phyloP scores from a whole-genome alignment of 2,888 invertebrate genomes.

The Drosophila tanythrix region DNA sequence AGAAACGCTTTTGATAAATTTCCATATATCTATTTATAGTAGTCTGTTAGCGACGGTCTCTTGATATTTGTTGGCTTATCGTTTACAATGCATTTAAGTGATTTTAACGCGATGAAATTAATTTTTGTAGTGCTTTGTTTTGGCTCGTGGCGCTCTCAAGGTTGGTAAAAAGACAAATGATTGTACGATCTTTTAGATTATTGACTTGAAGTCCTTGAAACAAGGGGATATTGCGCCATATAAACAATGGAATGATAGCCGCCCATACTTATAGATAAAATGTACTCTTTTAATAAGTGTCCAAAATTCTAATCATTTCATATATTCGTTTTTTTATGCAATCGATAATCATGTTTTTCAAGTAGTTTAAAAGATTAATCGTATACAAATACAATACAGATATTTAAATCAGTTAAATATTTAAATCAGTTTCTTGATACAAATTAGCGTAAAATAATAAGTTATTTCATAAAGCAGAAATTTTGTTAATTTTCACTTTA shows the following conservation, averaged over 20 bases:
- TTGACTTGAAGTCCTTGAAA: constrained; percentile 24
- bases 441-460: background rate
- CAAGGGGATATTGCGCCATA: constrained; percentile 13
- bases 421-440: background rate
- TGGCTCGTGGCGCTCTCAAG: constrained; percentile 43
- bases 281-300: background rate
- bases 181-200: constrained; percentile 14
- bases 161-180: constrained; percentile 56
- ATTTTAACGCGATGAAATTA: constrained; percentile 38
- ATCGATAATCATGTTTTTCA: background rate
- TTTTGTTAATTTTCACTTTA: background rate
- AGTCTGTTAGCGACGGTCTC: constrained; percentile 6
- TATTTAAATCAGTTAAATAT: background rate
- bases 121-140: constrained; percentile 39
- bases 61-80: constrained; percentile 16
- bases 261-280: constrained; percentile 2
- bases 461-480: background rate
- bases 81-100: constrained; percentile 50
- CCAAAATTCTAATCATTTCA: background rate
- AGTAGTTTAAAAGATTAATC: background rate
- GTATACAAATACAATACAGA: background rate
- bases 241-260: constrained; percentile 3
- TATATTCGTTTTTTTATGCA: background rate
- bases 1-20: constrained; percentile 19
- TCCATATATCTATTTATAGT: background rate